Base-by-base conservation (phyloP, 2,797 vertebrate genomes). In the Alca torda region DNA sequence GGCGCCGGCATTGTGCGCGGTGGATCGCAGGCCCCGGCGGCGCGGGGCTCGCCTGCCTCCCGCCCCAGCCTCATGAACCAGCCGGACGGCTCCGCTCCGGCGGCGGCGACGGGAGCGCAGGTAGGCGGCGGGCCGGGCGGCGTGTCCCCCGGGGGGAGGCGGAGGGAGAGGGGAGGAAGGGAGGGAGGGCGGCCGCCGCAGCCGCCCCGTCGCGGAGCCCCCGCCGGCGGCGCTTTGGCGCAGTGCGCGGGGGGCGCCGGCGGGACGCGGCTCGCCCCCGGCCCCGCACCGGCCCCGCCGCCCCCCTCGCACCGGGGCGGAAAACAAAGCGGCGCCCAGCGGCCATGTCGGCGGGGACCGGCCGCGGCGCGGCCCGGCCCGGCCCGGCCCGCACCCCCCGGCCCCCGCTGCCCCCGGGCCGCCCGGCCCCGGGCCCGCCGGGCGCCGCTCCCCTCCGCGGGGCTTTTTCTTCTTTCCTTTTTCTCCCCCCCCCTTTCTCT, bases 281-380 rank as follows among this genome's bases (percentile, higher is more conserved):
- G 95, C 78, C 73, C 64, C 64, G 76, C 93, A 76, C 88, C 94
- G 35, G 57, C 67, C 93, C 91, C 90, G 69, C 61, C 96, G 84
- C 85, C 73, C 53, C 51, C 89, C 90, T 93, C 94, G 93, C 89
- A 83, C 90, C 78, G 90, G 88, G 93, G 94, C 94, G 95, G 93
- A 87, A 95, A 97, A 98, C 97, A 98, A 98, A 98, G 97, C 97
- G 94, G 92, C 87, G 93, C 94, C 82, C 81, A 97, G 97, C 97
- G 95, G 97, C 98, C 98, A 97, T 97, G 97, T 92, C 97, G 95
- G 93, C 95, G 96, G 97, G 96, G 96, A 96, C 95, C 93, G 96
- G 89, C 95, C 89, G 94, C 89, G 96, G 89, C 89, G 94, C 89
- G 84, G 72, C 26, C 16, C 60, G 53, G 70, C 68, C n/a, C 60